Evolutionary conservation across 1,140 invertebrate species (phyloP), one percentile per base, ranked within the genome.

Genomic region (Macrotrachela quadricornifera): DNA sequence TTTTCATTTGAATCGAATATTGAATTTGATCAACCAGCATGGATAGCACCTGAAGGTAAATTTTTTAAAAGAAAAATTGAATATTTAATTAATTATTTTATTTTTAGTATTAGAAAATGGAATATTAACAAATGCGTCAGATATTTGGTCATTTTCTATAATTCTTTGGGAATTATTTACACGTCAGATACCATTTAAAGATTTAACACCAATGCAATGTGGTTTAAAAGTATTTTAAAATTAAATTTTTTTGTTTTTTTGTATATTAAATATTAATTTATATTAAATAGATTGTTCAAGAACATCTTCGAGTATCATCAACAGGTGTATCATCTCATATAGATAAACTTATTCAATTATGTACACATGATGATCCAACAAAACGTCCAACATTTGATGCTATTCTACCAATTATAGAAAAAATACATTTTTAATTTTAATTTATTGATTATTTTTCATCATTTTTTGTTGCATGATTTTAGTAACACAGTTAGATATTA

Each of bases 121-220:
- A 4, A 44, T 9, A 44, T 9, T 44, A 4, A 18, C 42, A 64
- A 84, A 91, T 68, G 87, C 91, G 1, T 84, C 85, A 52, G 91
- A 97, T 67, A 97, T 97, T 92, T 99, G 92, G 92, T 94, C 88
- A 68, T 97, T 92, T 71, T 86, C 90, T 4, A 78, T 99, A 47
- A 70, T 96, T 46, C 71, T 99, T 4, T 97, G 91, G 90, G 92
- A 97, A 68, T 73, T 97, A 59, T 83, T 86, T 15, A 97, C 91
- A 0, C 75, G 90, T 59, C 86, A 96, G 76, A 81, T 97, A 16
- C 92, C 94, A 15, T 97, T 97, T 73, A 81, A 86, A 36, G 87
- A 96, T 64, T 72, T 90, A 40, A 83, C 85, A 21, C 83, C 92
- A 2, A 97, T 97, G 90, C 90, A 97, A 70, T 82, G 83, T 60